These are phyloP conservation scores for Neosilurus hyrtlii DNA, from an alignment of 2,797 vertebrate genomes.

Conservation along the genomic window DNA sequence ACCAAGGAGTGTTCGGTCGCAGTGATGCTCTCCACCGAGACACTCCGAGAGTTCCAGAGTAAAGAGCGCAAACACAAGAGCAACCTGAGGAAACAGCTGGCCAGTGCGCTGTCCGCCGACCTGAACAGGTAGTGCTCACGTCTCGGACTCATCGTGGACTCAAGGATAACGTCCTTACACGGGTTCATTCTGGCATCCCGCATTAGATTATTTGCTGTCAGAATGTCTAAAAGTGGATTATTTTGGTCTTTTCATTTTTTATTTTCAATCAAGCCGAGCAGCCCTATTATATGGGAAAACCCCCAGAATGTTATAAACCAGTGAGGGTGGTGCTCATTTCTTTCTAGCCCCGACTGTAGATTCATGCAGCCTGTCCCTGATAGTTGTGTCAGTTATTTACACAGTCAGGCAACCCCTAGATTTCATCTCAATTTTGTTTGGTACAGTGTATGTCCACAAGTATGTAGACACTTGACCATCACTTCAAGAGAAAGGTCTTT, in stretches of 20 bases:
- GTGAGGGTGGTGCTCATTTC: background rate
- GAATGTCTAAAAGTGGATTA: background rate
- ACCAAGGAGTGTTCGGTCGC: conserved; percentile 19
- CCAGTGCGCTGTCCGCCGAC: conserved; percentile 54
- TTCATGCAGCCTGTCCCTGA: background rate
- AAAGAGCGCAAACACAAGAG: conserved; percentile 57
- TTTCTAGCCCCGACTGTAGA: background rate
- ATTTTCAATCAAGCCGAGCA: background rate
- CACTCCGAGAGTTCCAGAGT: conserved; percentile 49
- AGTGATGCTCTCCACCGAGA: conserved; percentile 51
- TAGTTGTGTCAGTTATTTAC: background rate
- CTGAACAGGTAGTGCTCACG: conserved; percentile 46
- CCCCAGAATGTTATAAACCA: background rate
- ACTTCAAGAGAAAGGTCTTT: background rate
- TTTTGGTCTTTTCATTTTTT: background rate
- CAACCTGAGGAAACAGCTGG: conserved; percentile 51
- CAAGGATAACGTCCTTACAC: background rate
- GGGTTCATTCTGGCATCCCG: background rate
- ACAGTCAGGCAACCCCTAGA: background rate
- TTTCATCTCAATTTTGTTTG: background rate
- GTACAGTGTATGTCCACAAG: background rate
- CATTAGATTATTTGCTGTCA: background rate
- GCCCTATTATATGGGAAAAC: background rate
- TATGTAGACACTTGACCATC: background rate
- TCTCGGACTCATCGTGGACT: background rate